Percentiles rank a stretch among this genome's conserved stretches.
These are phyloP conservation scores for Sipha flava DNA, from an alignment of 1,140 invertebrate species.

Conservation along the genomic window DNA sequence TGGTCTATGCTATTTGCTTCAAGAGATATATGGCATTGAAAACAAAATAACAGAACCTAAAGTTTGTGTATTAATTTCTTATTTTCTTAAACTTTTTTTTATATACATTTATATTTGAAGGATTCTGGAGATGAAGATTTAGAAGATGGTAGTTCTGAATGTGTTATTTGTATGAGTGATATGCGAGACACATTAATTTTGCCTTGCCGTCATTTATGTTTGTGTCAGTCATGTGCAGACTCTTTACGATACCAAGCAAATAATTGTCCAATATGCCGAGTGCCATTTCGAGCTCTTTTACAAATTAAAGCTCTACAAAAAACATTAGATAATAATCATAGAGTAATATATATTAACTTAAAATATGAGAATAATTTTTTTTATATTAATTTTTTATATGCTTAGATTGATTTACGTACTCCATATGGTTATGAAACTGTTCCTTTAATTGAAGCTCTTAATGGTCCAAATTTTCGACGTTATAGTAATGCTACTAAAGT, in stretches of 20 bases:
- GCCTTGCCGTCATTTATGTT: conserved; percentile 93
- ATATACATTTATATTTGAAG: conserved; percentile 42
- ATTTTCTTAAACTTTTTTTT: not conserved
- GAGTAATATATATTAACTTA: not conserved
- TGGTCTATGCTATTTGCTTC: conserved; percentile 90
- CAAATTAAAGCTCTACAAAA: conserved; percentile 93
- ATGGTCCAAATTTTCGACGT: conserved; percentile 67
- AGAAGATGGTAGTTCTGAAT: conserved; percentile 95
- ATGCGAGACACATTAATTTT: conserved; percentile 93
- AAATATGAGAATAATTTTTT: conserved; percentile 32
- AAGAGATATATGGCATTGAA: conserved; percentile 99
- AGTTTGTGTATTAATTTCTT: conserved; percentile 45
- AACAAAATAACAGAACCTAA: conserved; percentile 84
- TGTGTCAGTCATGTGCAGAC: conserved; percentile 95
- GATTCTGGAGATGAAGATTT: conserved; percentile 74
- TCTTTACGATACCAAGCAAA: conserved; percentile 93
- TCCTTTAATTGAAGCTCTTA: conserved; percentile 95
- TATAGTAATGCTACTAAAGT: conserved; percentile 5
- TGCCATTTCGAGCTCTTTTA: conserved; percentile 90
- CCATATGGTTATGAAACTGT: conserved; percentile 90
- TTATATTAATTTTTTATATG: not conserved
- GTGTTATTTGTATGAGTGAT: conserved; percentile 99
- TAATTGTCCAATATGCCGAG: conserved; percentile 96
- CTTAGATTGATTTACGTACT: conserved; percentile 60
- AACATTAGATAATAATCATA: conserved; percentile 44